Percentiles rank a stretch among this genome's conserved stretches.
Conservation (phyloP, 1,140 invertebrate genomes). For the Euwallacea fornicatus region DNA sequence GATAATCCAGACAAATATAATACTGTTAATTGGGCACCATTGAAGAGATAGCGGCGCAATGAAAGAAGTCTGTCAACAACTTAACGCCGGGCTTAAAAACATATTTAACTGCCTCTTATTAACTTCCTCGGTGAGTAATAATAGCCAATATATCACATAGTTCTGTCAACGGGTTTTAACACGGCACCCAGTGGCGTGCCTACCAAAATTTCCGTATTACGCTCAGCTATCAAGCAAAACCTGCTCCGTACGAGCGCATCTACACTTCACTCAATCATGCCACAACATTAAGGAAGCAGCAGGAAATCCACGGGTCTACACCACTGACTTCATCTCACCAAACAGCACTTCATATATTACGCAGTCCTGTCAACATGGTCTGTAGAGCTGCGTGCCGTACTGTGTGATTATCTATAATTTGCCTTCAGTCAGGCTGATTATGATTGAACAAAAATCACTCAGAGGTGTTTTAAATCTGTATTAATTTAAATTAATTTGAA, state of each 20-base stretch:
- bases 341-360: slow-evolving; percentile 26
- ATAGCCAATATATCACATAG: slow-evolving; percentile 15
- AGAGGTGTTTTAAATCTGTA: slow-evolving; percentile 20
- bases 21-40: background rate
- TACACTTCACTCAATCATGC: no score
- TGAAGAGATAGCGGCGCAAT: background rate
- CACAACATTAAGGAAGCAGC: no score
- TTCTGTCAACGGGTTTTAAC: slow-evolving; percentile 11
- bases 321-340: background rate
- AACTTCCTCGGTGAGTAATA: slow-evolving; percentile 21
- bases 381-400: slow-evolving; percentile 18
- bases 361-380: slow-evolving; percentile 22
- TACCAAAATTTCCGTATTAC: background rate
- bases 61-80: slow-evolving; percentile 7
- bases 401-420: slow-evolving; percentile 35
- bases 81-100: slow-evolving; percentile 10
- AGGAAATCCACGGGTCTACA: no score
- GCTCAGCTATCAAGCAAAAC: no score
- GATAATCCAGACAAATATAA: background rate
- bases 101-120: slow-evolving; percentile 19
- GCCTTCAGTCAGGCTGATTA: slow-evolving; percentile 11
- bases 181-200: slow-evolving; percentile 5
- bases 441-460: slow-evolving; percentile 26
- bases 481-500: slow-evolving; percentile 33
- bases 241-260: no score